Evolutionary conservation across 2,113 vertebrate species (phyloP).

Genomic region (Pseudorhombus dupliciocellatus): DNA sequence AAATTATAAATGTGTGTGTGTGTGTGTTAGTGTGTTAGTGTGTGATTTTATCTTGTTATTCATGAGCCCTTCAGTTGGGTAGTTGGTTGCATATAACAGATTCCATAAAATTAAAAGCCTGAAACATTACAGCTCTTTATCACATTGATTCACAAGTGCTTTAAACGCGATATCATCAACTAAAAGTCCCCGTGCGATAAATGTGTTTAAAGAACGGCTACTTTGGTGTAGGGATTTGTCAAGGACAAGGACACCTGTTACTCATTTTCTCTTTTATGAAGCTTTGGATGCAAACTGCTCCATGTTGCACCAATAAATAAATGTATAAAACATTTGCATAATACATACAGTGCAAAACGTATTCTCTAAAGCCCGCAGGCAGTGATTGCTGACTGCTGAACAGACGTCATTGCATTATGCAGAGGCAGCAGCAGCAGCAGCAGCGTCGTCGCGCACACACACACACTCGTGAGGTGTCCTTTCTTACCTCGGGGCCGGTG

Average conservation of each 20-base stretch:
- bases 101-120: background rate
- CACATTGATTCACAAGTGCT: no score
- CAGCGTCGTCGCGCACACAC: background rate
- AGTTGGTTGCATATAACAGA: background rate
- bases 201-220: background rate
- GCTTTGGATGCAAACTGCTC: conserved; percentile 38
- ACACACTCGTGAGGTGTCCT: conserved; percentile 54
- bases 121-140: background rate
- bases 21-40: background rate
- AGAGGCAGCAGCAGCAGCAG: conserved; percentile 22
- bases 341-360: conserved; percentile 62
- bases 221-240: no score
- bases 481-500: conserved; percentile 42
- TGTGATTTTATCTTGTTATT: background rate
- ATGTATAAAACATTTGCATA: conserved; percentile 67
- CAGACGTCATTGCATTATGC: conserved; percentile 67
- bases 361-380: conserved; percentile 52
- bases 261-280: background rate
- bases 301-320: conserved; percentile 63
- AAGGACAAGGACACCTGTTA: background rate
- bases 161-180: background rate
- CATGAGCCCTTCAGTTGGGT: background rate
- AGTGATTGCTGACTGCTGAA: conserved; percentile 60
- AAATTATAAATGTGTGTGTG: background rate
- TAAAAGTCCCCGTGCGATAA: background rate